Evolutionary conservation across 2,113 vertebrate genomes (phyloP).

Genomic region (Nymphicus hollandicus): DNA sequence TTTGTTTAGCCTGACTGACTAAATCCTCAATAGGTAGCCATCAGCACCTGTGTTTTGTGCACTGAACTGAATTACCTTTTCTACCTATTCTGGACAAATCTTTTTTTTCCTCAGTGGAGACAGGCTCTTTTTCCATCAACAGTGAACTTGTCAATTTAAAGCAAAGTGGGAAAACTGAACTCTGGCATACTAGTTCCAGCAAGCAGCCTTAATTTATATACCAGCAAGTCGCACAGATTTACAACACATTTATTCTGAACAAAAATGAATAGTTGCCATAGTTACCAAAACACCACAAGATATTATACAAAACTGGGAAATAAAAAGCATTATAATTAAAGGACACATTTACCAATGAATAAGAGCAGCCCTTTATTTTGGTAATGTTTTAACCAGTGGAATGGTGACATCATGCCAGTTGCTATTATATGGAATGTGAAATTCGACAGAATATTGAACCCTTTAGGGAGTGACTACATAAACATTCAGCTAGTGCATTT

Average conservation of each 20-base stretch:
- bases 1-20: slow-evolving; percentile 1
- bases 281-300: slow-evolving; percentile 20
- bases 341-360: not conserved
- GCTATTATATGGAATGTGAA: not conserved
- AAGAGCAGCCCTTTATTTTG: not conserved
- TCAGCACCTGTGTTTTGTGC: not conserved
- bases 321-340: slow-evolving; percentile 10
- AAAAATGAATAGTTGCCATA: slow-evolving; percentile 35
- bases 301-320: not conserved
- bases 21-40: not conserved
- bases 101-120: not conserved
- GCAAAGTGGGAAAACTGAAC: not conserved
- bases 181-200: not conserved
- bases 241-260: not conserved
- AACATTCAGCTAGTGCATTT: not conserved
- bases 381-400: not conserved
- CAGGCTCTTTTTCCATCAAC: not conserved
- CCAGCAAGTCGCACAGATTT: not conserved
- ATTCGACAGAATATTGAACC: not conserved
- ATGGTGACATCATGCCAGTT: not conserved
- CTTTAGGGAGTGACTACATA: not conserved
- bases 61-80: slow-evolving; percentile 30
- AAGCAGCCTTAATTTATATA: slow-evolving; percentile 29
- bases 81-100: not conserved
- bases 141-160: slow-evolving; percentile 21